Percentiles rank a stretch among this genome's conserved stretches.
phyloP scores from a whole-genome alignment of 92 coral and sea anemone genomes.

The Palythoa caribaeorum region DNA sequence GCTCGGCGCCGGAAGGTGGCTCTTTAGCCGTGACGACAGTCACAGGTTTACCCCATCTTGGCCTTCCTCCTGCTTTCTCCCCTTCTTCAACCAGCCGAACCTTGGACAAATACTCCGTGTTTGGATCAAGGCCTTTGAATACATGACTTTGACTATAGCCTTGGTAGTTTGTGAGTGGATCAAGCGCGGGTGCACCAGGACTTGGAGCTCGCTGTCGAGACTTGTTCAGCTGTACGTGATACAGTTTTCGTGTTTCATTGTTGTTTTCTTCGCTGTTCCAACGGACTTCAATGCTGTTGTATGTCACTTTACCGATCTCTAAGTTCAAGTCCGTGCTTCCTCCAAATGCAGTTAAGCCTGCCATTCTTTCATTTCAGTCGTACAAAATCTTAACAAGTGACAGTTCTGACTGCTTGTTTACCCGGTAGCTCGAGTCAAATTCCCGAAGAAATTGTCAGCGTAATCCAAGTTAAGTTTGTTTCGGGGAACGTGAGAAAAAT shows the following conservation, averaged over 20 bases:
- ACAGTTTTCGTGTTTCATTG: slow-evolving; percentile 65
- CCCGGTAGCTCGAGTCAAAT: not conserved
- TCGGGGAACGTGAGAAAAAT: slow-evolving; percentile 4
- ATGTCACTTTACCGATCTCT: slow-evolving; percentile 84
- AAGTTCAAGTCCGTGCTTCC: slow-evolving; percentile 14
- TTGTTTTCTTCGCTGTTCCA: slow-evolving; percentile 76
- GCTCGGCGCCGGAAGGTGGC: slow-evolving; percentile 98
- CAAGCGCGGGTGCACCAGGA: slow-evolving; percentile 87
- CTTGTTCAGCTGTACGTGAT: slow-evolving; percentile 85
- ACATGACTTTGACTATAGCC: slow-evolving; percentile 82
- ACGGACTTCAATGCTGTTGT: slow-evolving; percentile 92
- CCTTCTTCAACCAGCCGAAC: slow-evolving; percentile 66
- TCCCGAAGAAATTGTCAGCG: not conserved
- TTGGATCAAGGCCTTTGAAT: slow-evolving; percentile 91
- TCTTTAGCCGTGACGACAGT: slow-evolving; percentile 86
- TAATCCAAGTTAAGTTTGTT: slow-evolving; percentile 13
- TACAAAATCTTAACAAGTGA: not conserved
- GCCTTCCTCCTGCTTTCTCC: slow-evolving; percentile 63
- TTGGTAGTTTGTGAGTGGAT: slow-evolving; percentile 91
- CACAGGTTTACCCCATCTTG: slow-evolving; percentile 82
- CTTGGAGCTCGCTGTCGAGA: slow-evolving; percentile 80
- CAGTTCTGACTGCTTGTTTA: not conserved
- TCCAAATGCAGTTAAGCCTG: slow-evolving; percentile 16
- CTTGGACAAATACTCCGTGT: slow-evolving; percentile 84
- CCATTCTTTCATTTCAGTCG: not conserved